A percentile compares a stretch with the other conserved stretches of the same genome.
These are phyloP conservation scores for Hydrozoanthus tunicans DNA, from an alignment of 64 coral and sea anemone genomes.

Conservation along the genomic window DNA sequence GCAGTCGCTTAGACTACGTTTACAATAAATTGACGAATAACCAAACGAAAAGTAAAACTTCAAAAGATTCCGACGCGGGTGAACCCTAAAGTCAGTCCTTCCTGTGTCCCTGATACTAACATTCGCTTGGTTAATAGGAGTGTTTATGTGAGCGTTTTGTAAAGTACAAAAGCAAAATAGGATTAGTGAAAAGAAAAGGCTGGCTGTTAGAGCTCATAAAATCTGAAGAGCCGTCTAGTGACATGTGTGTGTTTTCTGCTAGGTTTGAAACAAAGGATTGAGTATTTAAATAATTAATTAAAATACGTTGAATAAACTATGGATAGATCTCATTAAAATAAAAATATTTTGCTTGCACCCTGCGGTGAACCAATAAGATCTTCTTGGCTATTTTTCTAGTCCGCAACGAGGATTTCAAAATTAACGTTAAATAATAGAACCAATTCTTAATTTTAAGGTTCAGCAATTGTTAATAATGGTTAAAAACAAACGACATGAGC, in stretches of 20 bases:
- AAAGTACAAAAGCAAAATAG: neutral
- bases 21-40: constrained; percentile 54
- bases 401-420: constrained; percentile 11
- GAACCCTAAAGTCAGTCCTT: neutral
- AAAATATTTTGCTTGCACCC: constrained; percentile 44
- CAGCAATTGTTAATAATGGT: neutral
- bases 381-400: neutral
- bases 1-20: constrained; percentile 27
- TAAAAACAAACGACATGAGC: neutral
- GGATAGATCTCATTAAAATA: constrained; percentile 55
- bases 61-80: constrained; percentile 34
- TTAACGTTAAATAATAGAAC: neutral
- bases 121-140: neutral
- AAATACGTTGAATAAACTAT: constrained; percentile 37
- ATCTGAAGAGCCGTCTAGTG: neutral
- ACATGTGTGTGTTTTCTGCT: constrained; percentile 41
- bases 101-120: neutral
- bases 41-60: constrained; percentile 18
- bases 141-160: neutral
- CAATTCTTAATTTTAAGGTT: neutral
- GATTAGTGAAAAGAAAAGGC: constrained; percentile 11
- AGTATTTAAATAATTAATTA: constrained; percentile 69
- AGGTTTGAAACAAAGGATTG: constrained; percentile 43
- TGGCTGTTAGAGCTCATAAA: constrained; percentile 4
- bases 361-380: constrained; percentile 17